Percentiles rank a stretch among this genome's conserved stretches.
Evolutionary conservation across 2,888 invertebrate species (phyloP).

Genomic region (Coenonympha glycerion): DNA sequence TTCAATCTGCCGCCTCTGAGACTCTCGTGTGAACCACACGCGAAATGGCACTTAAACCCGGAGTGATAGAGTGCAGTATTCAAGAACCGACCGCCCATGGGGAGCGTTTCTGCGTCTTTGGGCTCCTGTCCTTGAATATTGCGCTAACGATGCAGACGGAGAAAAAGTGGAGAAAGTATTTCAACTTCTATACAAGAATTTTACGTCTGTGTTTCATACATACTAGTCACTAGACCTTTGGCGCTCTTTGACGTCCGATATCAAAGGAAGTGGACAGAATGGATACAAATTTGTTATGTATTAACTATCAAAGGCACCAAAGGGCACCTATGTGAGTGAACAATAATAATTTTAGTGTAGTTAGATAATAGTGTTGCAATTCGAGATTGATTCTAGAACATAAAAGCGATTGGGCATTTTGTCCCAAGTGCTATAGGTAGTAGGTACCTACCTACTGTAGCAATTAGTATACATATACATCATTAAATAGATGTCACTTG

Average conservation of each 20-base stretch:
- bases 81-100: slow-evolving; percentile 33
- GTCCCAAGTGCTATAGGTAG: no score
- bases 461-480: no score
- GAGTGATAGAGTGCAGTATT: slow-evolving; percentile 41
- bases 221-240: neutral
- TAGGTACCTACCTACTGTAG: no score
- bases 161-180: slow-evolving; percentile 21
- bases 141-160: slow-evolving; percentile 42
- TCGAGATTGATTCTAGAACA: no score
- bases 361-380: no score
- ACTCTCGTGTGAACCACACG: slow-evolving; percentile 37
- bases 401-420: no score
- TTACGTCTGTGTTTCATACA: slow-evolving; percentile 3
- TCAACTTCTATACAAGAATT: neutral
- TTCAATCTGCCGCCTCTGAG: slow-evolving; percentile 69
- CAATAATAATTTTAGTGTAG: no score
- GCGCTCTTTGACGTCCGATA: neutral
- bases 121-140: slow-evolving; percentile 63
- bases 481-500: no score
- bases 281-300: neutral
- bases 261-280: neutral
- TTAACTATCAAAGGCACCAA: neutral
- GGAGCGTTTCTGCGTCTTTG: slow-evolving; percentile 52
- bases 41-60: slow-evolving; percentile 42
- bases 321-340: no score